Conservation (phyloP, 1,140 invertebrate genomes). For the Drosophila willistoni region DNA sequence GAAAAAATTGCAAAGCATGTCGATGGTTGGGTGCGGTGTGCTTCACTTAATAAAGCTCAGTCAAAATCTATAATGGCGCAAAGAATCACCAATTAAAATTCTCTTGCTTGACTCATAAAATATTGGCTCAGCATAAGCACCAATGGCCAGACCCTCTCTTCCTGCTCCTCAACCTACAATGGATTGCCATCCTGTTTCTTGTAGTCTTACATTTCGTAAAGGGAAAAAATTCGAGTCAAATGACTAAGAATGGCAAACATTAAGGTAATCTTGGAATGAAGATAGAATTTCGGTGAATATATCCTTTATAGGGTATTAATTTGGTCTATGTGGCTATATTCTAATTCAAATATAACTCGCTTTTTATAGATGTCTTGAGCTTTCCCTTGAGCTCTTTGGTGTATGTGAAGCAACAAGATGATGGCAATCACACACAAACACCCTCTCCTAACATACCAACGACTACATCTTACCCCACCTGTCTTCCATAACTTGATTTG, state of each 20-base stretch:
- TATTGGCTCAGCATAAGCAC: conserved; percentile 37
- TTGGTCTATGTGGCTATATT: background rate
- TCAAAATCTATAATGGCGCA: conserved; percentile 75
- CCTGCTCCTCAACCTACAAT: background rate
- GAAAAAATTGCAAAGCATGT: background rate
- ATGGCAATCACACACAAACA: conserved; percentile 1
- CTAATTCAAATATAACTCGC: background rate
- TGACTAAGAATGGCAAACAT: background rate
- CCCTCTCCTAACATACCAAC: background rate
- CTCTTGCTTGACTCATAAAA: conserved; percentile 37
- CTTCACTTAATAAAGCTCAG: conserved; percentile 28
- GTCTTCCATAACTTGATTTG: conserved; percentile 62
- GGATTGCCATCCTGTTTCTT: conserved; percentile 1
- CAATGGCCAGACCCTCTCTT: background rate
- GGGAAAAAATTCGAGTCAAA: background rate
- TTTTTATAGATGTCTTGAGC: conserved; percentile 30
- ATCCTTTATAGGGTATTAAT: background rate
- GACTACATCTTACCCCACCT: background rate
- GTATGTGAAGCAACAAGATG: conserved; percentile 27
- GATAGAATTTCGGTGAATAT: no score
- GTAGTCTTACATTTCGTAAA: background rate
- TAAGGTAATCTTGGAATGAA: no score
- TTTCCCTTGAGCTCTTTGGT: conserved; percentile 18
- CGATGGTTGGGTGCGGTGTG: background rate
- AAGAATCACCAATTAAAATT: conserved; percentile 73